Conservation (phyloP, 2,888 invertebrate species). For the Drosophila greeni region DNA sequence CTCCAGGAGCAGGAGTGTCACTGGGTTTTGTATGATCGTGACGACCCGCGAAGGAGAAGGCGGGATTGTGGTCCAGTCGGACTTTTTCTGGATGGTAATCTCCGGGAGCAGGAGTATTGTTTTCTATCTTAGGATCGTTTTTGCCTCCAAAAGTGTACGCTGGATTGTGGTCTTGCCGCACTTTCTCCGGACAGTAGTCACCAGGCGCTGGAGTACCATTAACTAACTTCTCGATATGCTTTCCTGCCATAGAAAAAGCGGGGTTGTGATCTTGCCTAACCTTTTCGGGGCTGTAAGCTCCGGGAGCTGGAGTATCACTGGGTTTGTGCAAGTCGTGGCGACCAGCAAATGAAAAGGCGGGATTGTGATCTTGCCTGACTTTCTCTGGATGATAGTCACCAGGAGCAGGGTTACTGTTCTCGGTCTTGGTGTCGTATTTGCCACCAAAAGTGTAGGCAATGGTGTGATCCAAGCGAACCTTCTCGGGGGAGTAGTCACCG, state of each 20-base stretch:
- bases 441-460: slow-evolving; percentile 74
- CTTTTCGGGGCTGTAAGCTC: slow-evolving; percentile 80
- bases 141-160: slow-evolving; percentile 72
- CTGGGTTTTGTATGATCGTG: slow-evolving; percentile 61
- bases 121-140: slow-evolving; percentile 12
- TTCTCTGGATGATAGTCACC: slow-evolving; percentile 81
- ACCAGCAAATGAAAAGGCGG: slow-evolving; percentile 80
- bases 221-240: not conserved
- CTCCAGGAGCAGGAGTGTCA: slow-evolving; percentile 79
- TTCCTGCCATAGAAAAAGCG: not conserved
- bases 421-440: slow-evolving; percentile 16
- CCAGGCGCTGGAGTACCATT: slow-evolving; percentile 14
- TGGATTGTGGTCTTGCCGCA: slow-evolving; percentile 75
- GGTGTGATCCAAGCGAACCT: slow-evolving; percentile 76
- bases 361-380: slow-evolving; percentile 79
- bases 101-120: slow-evolving; percentile 80
- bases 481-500: slow-evolving; percentile 81
- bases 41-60: slow-evolving; percentile 79
- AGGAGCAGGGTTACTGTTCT: slow-evolving; percentile 79
- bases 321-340: slow-evolving; percentile 61
- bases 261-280: slow-evolving; percentile 76
- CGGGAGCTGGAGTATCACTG: slow-evolving; percentile 77
- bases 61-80: slow-evolving; percentile 79
- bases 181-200: slow-evolving; percentile 61
- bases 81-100: slow-evolving; percentile 80